phyloP scores from a whole-genome alignment of 2,113 vertebrate genomes.

The Pionites leucogaster region DNA sequence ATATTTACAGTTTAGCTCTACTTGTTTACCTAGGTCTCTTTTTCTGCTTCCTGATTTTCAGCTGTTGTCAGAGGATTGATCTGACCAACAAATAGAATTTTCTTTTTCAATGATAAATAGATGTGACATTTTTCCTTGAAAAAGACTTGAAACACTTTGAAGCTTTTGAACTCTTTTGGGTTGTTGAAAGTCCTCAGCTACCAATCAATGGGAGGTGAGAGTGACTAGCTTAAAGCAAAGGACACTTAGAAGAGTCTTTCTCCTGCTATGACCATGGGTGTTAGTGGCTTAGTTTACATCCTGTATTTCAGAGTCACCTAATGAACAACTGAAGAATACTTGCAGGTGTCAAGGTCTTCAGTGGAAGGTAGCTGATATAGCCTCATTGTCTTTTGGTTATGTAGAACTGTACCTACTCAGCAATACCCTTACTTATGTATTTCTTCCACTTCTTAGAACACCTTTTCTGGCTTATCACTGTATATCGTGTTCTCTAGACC shows the following conservation, averaged over 20 bases:
- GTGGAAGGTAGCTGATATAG: not conserved
- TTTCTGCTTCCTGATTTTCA: not conserved
- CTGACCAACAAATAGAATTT: not conserved
- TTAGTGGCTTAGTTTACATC: not conserved
- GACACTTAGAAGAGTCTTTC: not conserved
- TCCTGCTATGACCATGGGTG: not conserved
- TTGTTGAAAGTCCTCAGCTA: not conserved
- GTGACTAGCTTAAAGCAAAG: not conserved
- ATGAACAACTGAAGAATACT: not conserved
- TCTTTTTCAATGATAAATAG: slow-evolving; percentile 4
- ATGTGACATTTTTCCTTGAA: not conserved
- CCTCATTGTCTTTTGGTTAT: not conserved
- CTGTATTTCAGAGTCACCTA: not conserved
- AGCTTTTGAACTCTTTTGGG: not conserved
- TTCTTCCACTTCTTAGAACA: not conserved
- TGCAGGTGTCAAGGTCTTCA: not conserved
- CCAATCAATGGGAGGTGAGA: not conserved
- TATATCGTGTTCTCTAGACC: not conserved
- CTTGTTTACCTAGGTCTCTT: not conserved
- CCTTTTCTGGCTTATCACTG: not conserved
- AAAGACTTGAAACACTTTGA: not conserved
- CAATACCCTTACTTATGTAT: not conserved
- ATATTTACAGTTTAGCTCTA: not conserved
- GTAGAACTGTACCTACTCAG: not conserved
- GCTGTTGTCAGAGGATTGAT: not conserved